Evolutionary conservation across 2,888 invertebrate genomes (phyloP), one percentile per base, ranked within the genome.

Genomic region (Himalopsyche japonica): DNA sequence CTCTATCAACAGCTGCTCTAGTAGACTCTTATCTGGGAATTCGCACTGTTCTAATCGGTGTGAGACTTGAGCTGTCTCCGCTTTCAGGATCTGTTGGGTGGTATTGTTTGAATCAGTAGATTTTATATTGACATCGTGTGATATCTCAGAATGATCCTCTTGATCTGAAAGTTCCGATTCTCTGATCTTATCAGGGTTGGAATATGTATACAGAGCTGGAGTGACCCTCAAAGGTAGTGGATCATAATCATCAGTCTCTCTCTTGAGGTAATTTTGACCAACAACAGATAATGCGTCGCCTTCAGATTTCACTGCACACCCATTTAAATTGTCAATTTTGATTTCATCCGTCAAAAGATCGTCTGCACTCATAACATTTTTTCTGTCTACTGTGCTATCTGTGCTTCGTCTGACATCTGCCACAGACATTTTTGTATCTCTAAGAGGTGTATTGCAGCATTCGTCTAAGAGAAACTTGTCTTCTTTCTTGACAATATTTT

Each of bases 1-100:
- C 89, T 97, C 97, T 88, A 97, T 97, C 1, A 97, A 93, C 88
- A 97, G 93, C 89, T 97, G 97, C 88, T 96, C 96, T 70, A 96
- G 91, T 79, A 95, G 89, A 82, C 95, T 95, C 88, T 94, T 94
- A 88, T 93, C 91, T 83, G 91, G 93, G 87, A 91, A 92, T 88
- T 91, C 92, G 30, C 92, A 92, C 86, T 92, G 92, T 30, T 87
- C 85, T 15, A 92, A 87, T 20, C 85, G 91, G 90, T 43, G 81
- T n/a, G 78, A 34, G 24, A 20, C 78, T 15, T 34, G 76, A 30
- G 24, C 32, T n/a, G 8, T 43, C 20, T 78, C 78, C 6, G n/a
- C 15, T 10, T 43, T 88, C 88, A 18, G 43, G 49, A 77, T 49
- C 76, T 79, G 79, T 77, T 76, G 85, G 49, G 30, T 79, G 20